Conservation (phyloP, 2,797 vertebrate genomes). For the Pangasius mekongensis region DNA sequence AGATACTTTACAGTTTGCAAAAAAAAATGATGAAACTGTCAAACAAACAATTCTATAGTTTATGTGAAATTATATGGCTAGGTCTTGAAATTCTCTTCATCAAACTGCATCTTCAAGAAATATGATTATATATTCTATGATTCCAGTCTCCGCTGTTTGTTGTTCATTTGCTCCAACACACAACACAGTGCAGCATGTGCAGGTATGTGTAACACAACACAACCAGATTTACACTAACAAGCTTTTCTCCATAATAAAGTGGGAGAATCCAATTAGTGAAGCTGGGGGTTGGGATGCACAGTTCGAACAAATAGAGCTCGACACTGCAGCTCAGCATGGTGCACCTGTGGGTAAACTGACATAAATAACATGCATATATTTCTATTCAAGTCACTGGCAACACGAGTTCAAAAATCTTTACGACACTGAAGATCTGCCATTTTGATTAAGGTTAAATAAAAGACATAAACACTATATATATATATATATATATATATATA, state of each 20-base stretch:
- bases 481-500: not conserved
- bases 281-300: conserved; percentile 18
- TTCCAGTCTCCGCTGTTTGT: not conserved
- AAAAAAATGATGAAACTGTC: too few species aligned
- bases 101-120: not conserved
- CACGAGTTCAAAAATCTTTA: not conserved
- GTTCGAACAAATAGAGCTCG: conserved; percentile 20
- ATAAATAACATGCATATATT: conserved; percentile 16
- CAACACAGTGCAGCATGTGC: not conserved
- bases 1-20: not conserved
- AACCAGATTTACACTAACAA: conserved; percentile 37
- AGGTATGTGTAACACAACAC: conserved; percentile 16
- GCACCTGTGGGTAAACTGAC: conserved; percentile 1
- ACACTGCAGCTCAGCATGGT: conserved; percentile 2
- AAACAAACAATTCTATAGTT: not conserved
- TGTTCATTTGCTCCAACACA: conserved; percentile 14
- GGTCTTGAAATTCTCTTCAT: not conserved
- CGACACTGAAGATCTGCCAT: not conserved
- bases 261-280: conserved; percentile 25
- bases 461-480: not conserved
- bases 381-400: not conserved
- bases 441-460: not conserved
- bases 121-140: not conserved
- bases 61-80: not conserved
- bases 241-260: conserved; percentile 20